phyloP scores from a whole-genome alignment of 2,797 vertebrate species.

The Chromis chromis region DNA sequence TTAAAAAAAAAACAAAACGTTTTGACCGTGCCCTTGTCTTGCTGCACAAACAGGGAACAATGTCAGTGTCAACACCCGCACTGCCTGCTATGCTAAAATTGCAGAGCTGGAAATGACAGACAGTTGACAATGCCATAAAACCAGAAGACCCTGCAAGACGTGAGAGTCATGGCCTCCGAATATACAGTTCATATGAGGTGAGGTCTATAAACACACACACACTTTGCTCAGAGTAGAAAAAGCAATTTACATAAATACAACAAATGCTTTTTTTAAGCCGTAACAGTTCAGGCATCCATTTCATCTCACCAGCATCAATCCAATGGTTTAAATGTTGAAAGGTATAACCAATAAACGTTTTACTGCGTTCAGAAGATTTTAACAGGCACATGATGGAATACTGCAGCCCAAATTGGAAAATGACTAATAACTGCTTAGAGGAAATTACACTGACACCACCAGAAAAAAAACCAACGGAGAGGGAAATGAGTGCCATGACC shows the following conservation, averaged over 20 bases:
- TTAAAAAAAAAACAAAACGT: not conserved
- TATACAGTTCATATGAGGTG: not conserved
- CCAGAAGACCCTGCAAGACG: not conserved
- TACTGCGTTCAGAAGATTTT: not conserved
- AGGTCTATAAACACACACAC: not conserved
- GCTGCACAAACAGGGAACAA: constrained; percentile 7
- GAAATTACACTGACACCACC: not conserved
- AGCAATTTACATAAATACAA: constrained; percentile 3
- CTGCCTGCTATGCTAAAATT: constrained; percentile 5
- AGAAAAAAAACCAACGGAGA: not conserved
- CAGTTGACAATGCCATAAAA: constrained; percentile 3
- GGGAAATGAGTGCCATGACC: constrained; percentile 47
- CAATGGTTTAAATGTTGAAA: constrained; percentile 7
- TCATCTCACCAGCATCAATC: constrained; percentile 11
- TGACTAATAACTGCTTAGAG: not conserved
- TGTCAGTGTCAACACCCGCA: constrained; percentile 6
- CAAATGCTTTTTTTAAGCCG: constrained; percentile 2
- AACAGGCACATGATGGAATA: not conserved
- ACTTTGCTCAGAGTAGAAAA: not conserved
- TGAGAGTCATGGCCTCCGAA: not conserved
- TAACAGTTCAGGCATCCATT: not conserved
- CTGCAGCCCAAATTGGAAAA: not conserved
- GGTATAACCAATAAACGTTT: constrained; percentile 4
- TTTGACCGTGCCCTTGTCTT: not conserved
- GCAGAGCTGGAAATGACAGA: not conserved